Conservation (phyloP, 1,140 invertebrate species). For the Helicoverpa armigera region DNA sequence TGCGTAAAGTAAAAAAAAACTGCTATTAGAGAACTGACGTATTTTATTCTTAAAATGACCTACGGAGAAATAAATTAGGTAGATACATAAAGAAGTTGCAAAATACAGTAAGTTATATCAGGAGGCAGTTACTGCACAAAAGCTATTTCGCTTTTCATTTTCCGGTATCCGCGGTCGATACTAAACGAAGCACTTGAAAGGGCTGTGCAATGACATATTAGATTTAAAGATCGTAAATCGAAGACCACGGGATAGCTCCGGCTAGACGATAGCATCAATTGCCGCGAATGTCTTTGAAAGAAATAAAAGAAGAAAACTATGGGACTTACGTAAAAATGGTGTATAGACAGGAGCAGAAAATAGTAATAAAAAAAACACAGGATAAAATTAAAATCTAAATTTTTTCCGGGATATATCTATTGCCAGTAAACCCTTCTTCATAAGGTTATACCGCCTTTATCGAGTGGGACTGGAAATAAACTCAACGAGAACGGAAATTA, state of each 20-base stretch:
- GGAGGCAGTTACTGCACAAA: not conserved
- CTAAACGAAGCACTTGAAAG: slow-evolving; percentile 12
- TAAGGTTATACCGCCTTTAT: not conserved
- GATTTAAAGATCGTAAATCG: slow-evolving; percentile 38
- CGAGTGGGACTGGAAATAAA: slow-evolving; percentile 1
- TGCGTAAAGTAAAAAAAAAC: too few species aligned
- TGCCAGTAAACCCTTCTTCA: not conserved
- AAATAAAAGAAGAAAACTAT: not conserved
- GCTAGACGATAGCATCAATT: slow-evolving; percentile 36
- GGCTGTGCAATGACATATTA: slow-evolving; percentile 35
- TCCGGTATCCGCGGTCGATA: not conserved
- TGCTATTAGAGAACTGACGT: too few species aligned
- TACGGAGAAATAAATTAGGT: not conserved
- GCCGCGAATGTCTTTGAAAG: not conserved
- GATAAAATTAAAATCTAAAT: not conserved
- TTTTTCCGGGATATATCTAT: not conserved
- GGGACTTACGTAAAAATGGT: not conserved
- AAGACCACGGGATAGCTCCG: slow-evolving; percentile 5
- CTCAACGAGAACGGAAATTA: slow-evolving; percentile 23
- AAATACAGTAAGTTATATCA: not conserved
- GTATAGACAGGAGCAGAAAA: not conserved
- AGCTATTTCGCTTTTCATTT: slow-evolving; percentile 10
- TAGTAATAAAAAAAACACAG: not conserved
- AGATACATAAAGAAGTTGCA: not conserved
- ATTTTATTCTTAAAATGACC: not conserved